phyloP scores from a whole-genome alignment of 1,140 invertebrate species.

The Steinernema feltiae region DNA sequence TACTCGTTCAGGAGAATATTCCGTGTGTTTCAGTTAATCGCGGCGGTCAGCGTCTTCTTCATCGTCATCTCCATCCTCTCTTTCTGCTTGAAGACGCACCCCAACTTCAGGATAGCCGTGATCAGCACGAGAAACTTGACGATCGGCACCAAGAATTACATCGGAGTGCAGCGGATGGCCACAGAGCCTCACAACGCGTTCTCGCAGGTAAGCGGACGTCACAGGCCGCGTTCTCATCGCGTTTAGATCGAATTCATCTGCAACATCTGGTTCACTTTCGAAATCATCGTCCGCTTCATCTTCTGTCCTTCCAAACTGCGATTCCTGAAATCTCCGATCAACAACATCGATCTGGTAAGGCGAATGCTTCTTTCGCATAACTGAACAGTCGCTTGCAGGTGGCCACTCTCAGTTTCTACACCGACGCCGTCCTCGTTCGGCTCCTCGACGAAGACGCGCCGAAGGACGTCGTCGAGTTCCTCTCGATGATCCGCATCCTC shows the following conservation, averaged over 20 bases:
- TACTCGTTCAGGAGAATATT: slow-evolving; percentile 9
- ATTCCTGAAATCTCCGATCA: slow-evolving; percentile 79
- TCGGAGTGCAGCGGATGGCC: slow-evolving; percentile 75
- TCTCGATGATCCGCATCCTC: slow-evolving; percentile 95
- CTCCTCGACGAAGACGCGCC: slow-evolving; percentile 64
- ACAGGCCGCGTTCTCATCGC: slow-evolving; percentile 73
- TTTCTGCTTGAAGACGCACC: slow-evolving; percentile 89
- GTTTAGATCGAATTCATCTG: slow-evolving; percentile 90
- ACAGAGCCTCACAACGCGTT: slow-evolving; percentile 88
- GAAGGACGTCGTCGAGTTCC: slow-evolving; percentile 89
- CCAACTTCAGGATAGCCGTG: slow-evolving; percentile 73
- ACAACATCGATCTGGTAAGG: slow-evolving; percentile 82
- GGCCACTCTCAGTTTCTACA: slow-evolving; percentile 88
- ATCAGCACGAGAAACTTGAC: slow-evolving; percentile 61
- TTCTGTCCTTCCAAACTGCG: slow-evolving; percentile 78
- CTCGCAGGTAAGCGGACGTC: slow-evolving; percentile 62
- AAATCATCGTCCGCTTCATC: slow-evolving; percentile 77
- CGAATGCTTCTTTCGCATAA: slow-evolving; percentile 99
- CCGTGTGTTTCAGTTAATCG: slow-evolving; percentile 75
- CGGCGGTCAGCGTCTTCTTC: slow-evolving; percentile 90
- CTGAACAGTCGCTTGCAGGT: slow-evolving; percentile 66
- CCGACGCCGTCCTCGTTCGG: slow-evolving; percentile 59
- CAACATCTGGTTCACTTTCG: slow-evolving; percentile 94
- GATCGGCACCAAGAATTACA: slow-evolving; percentile 45
- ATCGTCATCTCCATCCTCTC: slow-evolving; percentile 95